Percentiles rank a stretch among this genome's conserved stretches.
phyloP scores from a whole-genome alignment of 1,140 invertebrate species.

The Trissolcus basalis region DNA sequence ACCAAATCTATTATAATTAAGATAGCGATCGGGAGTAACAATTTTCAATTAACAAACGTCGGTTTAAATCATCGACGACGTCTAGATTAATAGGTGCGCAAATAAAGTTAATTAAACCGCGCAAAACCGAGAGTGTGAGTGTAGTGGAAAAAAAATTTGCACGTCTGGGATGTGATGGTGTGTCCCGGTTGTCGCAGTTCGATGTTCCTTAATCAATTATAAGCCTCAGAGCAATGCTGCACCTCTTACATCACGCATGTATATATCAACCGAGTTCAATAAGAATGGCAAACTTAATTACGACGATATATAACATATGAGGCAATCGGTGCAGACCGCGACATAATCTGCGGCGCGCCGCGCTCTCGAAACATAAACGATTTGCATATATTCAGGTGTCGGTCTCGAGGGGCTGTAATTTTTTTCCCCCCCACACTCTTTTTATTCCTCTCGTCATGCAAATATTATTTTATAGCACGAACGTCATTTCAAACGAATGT shows the following conservation, averaged over 20 bases:
- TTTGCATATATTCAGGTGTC: slow-evolving; percentile 63
- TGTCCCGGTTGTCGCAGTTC: slow-evolving; percentile 38
- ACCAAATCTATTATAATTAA: neutral
- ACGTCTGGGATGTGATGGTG: slow-evolving; percentile 23
- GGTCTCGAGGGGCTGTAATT: slow-evolving; percentile 15
- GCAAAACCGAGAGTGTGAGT: slow-evolving; percentile 8
- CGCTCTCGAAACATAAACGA: slow-evolving; percentile 61
- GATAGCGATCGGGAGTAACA: neutral
- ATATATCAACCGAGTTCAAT: slow-evolving; percentile 51
- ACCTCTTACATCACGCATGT: slow-evolving; percentile 47
- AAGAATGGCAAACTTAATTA: slow-evolving; percentile 72
- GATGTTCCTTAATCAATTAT: slow-evolving; percentile 61
- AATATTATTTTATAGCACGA: slow-evolving; percentile 54
- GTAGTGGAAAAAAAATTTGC: slow-evolving; percentile 27
- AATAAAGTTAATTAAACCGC: slow-evolving; percentile 24
- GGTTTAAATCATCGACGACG: slow-evolving; percentile 14
- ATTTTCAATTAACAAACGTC: slow-evolving; percentile 12
- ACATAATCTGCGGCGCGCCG: slow-evolving; percentile 56
- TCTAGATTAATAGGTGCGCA: slow-evolving; percentile 17
- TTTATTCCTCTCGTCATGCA: slow-evolving; percentile 26
- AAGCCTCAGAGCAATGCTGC: slow-evolving; percentile 26
- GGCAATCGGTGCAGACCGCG: slow-evolving; percentile 49
- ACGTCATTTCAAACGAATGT: slow-evolving; percentile 31
- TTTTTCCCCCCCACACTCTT: no score
- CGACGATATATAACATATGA: slow-evolving; percentile 68